A percentile compares a stretch with the other conserved stretches of the same genome.
Conservation (phyloP, 2,888 invertebrate genomes). For the Troides oblongomaculatus region DNA sequence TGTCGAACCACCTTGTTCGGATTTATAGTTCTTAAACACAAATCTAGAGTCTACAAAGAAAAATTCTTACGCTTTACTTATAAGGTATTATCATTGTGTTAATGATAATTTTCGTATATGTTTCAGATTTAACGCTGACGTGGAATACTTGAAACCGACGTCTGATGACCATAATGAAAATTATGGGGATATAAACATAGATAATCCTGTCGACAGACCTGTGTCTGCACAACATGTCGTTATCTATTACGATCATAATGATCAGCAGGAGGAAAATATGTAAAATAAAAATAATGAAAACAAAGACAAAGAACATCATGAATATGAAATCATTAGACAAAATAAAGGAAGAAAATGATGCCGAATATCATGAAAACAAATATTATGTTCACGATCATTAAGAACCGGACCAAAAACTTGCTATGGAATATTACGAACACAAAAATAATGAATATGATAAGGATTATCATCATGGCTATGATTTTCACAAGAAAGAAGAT, state of each 20-base stretch:
- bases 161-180: slow-evolving; percentile 30
- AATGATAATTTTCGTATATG: too few relatives aligned
- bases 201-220: slow-evolving; percentile 28
- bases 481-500: not conserved
- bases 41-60: too few relatives aligned
- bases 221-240: slow-evolving; percentile 16
- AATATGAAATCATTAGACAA: slow-evolving; percentile 27
- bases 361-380: slow-evolving; percentile 38
- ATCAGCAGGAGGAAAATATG: slow-evolving; percentile 20
- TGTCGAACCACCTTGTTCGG: too few relatives aligned
- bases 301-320: slow-evolving; percentile 33
- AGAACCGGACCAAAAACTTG: slow-evolving; percentile 7
- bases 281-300: slow-evolving; percentile 8
- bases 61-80: too few relatives aligned
- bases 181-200: slow-evolving; percentile 23
- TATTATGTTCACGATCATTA: slow-evolving; percentile 20
- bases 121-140: slow-evolving; percentile 40
- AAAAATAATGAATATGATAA: not conserved
- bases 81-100: too few relatives aligned
- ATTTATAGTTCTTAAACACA: too few relatives aligned
- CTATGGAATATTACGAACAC: slow-evolving; percentile 17
- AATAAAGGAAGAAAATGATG: slow-evolving; percentile 25
- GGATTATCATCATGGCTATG: slow-evolving; percentile 4
- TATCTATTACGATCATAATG: slow-evolving; percentile 20
- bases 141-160: slow-evolving; percentile 35